phyloP scores from a whole-genome alignment of 2,113 vertebrate species.

The Typhlomys cinereus region DNA sequence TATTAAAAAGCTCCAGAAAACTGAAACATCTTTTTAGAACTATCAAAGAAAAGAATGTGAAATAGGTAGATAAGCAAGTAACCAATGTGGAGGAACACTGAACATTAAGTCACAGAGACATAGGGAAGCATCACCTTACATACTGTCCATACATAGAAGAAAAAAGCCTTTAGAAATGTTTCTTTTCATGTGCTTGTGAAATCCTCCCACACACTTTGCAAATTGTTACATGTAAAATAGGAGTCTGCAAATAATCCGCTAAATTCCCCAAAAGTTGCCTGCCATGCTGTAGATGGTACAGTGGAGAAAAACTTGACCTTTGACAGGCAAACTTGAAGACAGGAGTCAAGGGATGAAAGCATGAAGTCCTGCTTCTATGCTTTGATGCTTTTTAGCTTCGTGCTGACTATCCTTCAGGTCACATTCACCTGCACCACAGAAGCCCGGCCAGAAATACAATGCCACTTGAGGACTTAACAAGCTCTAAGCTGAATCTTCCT shows the following conservation, averaged over 20 bases:
- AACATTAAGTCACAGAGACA: not conserved
- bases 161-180: not conserved
- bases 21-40: not conserved
- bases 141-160: not conserved
- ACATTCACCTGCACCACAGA: not conserved
- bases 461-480: no score
- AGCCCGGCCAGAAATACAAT: not conserved
- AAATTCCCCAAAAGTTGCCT: not conserved
- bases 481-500: not conserved
- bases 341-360: not conserved
- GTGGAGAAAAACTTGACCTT: not conserved
- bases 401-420: not conserved
- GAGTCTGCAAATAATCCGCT: not conserved
- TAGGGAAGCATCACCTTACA: not conserved
- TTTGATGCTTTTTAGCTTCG: not conserved
- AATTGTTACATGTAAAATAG: not conserved
- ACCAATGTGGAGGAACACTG: not conserved
- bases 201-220: no score
- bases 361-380: not conserved
- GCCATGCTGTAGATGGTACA: not conserved
- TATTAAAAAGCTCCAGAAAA: constrained; percentile 4
- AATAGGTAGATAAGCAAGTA: not conserved
- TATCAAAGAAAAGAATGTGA: not conserved
- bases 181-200: not conserved
- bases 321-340: not conserved